Base-by-base conservation (phyloP, 2,797 vertebrate species). In the Dromococcyx pavoninus region DNA sequence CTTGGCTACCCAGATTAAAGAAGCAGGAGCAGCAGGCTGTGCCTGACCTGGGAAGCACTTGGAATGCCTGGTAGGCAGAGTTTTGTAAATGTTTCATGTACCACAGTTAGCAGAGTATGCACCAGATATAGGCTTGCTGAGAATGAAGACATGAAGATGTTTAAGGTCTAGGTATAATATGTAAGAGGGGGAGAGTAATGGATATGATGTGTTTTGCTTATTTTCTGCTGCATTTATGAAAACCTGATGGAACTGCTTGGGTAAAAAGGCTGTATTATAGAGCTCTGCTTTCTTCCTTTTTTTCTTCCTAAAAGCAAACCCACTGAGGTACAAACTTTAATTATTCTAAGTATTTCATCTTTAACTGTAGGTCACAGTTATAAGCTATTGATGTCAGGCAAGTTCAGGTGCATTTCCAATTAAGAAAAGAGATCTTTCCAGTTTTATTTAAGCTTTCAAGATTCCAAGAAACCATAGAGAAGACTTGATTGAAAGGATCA, bases 1-100 rank as follows among this genome's bases (percentile, higher is more conserved):
- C 0, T 13, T 33, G 13, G 3, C 0, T 1, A 0, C 0, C 0
- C 7, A 1, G 22, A 4, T 23, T 5, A 10, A 21, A 24, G 12
- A 13, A 28, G 6, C 0, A 13, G 10, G 2, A 2, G 1, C 0
- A 2, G 7, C 22, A 48, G 10, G 6, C 0, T 46, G 4, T 24
- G 18, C 5, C 3, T 39, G 66, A 2, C 1, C 6, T 53, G 44
- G 8, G 43, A 33, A 33, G 7, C 0, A 0, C 15, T 8, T 30
- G 19, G 41, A 6, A 0, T 5, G 4, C 0, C 8, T 3, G 33
- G 37, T 24, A 46, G 17, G 37, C 0, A 5, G 37, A 28, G 4
- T 17, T 80, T 53, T 44, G 3, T 33, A 32, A 2, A 0, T 41
- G 10, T 39, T 73, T 73, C 1, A 2, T 19, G 5, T 16, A 1